Base-by-base conservation (phyloP, 2,888 invertebrate genomes). In the Blomia tropicalis region DNA sequence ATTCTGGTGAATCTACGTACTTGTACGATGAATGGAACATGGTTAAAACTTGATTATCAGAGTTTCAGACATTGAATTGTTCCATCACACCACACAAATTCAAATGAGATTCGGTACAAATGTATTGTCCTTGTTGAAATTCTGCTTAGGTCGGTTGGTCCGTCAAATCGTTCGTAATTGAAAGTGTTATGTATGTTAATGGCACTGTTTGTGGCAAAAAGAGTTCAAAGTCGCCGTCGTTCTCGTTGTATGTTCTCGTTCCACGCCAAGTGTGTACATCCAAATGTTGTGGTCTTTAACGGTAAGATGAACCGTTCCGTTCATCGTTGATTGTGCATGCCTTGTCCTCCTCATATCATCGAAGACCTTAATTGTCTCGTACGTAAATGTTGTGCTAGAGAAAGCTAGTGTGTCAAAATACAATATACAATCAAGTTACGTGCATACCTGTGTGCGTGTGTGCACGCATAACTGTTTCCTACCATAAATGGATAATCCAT, bases 331-430 rank as follows among this genome's bases (percentile, higher is more conserved):
- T n/a, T 17, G 36, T 11, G 36, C 36, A 36, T 36, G 17, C 36
- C 36, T 36, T 7, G 7, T 7, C 36, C 36, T 36, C 36, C 17
- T 11, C 22, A 47, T 27, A 47, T 7, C n/a, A n/a, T n/a, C 51
- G 27, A 25, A 47, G 51, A 47, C 51, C 51, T 47, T 47, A 47
- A 47, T 25, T 27, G 51, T 47, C 51, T 47, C n/a, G 14, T n/a
- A 14, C 14, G 41, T 41, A n/a, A n/a, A 14, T 17, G 41, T 41
- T 14, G 41, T 41, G 41, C 14, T n/a, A n/a, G n/a, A n/a, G n/a
- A n/a, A n/a, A n/a, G n/a, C n/a, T n/a, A n/a, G n/a, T n/a, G n/a
- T n/a, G n/a, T n/a, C n/a, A n/a, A n/a, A n/a, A n/a, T n/a, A n/a
- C n/a, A n/a, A n/a, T n/a, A n/a, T n/a, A n/a, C 41, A n/a, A n/a